phyloP scores from a whole-genome alignment of 2,888 invertebrate species.

The Cheilosia impressa region DNA sequence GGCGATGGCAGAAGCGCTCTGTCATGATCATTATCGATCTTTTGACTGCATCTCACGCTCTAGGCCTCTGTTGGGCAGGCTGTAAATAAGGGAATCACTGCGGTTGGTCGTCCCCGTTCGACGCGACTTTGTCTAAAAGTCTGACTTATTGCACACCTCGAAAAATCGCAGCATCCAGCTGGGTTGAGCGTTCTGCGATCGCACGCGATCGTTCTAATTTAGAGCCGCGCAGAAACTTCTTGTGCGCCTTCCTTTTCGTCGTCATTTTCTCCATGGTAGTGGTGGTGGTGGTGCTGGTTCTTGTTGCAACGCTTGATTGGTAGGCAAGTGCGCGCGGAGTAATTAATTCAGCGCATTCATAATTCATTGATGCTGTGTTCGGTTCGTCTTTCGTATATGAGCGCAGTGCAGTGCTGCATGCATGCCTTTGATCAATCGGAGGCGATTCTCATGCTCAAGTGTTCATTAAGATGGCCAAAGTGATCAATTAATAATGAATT shows the following conservation, averaged over 20 bases:
- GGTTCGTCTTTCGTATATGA: neutral
- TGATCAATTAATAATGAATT: conserved; percentile 74
- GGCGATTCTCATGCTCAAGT: conserved; percentile 70
- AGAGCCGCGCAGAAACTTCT: conserved; percentile 13
- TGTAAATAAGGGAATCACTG: conserved; percentile 70
- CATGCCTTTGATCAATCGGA: conserved; percentile 67
- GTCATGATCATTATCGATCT: conserved; percentile 72
- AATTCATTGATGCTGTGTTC: conserved; percentile 63
- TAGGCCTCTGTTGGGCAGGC: conserved; percentile 37
- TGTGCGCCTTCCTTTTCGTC: conserved; percentile 3
- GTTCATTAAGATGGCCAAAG: conserved; percentile 68
- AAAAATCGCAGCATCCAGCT: conserved; percentile 61
- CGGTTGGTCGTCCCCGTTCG: conserved; percentile 65
- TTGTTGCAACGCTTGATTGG: conserved; percentile 23
- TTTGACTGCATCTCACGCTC: conserved; percentile 45
- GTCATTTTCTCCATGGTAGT: neutral
- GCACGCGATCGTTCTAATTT: conserved; percentile 61
- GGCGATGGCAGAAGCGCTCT: conserved; percentile 22
- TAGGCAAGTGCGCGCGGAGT: conserved; percentile 53
- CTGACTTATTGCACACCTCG: conserved; percentile 72
- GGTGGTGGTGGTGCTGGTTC: conserved; percentile 6
- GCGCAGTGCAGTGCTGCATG: conserved; percentile 10
- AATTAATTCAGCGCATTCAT: conserved; percentile 73
- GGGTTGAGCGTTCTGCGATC: conserved; percentile 41
- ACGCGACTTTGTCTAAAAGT: conserved; percentile 64